Evolutionary conservation across 2,888 invertebrate genomes (phyloP).

Genomic region (Hypolimnas misippus): DNA sequence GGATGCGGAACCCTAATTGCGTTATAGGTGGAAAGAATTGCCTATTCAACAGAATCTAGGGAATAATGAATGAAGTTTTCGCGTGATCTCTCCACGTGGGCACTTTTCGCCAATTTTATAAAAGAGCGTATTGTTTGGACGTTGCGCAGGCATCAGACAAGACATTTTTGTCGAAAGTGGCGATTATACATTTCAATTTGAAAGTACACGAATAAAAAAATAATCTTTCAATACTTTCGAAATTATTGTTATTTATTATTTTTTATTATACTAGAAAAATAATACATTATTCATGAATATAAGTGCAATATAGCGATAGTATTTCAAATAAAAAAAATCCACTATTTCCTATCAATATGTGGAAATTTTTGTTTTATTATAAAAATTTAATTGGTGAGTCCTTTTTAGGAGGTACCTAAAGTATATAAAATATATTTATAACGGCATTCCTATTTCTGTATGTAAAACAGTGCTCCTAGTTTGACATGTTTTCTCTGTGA

Average conservation of each 20-base stretch:
- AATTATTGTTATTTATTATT: no score
- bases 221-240: background rate
- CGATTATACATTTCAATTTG: background rate
- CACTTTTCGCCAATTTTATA: slow-evolving; percentile 21
- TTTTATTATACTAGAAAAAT: no score
- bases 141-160: slow-evolving; percentile 10
- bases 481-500: background rate
- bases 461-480: background rate
- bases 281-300: no score
- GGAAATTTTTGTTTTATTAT: background rate
- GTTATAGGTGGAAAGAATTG: slow-evolving; percentile 24
- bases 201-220: background rate
- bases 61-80: slow-evolving; percentile 34
- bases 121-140: slow-evolving; percentile 20
- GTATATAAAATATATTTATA: background rate
- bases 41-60: slow-evolving; percentile 23
- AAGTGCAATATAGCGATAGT: no score
- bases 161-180: background rate
- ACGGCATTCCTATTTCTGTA: slow-evolving; percentile 4
- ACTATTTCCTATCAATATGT: no score
- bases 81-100: slow-evolving; percentile 28
- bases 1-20: background rate
- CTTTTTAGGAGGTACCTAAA: background rate
- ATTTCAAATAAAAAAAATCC: no score
- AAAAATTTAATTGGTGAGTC: no score